Conservation (phyloP, 2,797 vertebrate genomes). For the Astyanax mexicanus region DNA sequence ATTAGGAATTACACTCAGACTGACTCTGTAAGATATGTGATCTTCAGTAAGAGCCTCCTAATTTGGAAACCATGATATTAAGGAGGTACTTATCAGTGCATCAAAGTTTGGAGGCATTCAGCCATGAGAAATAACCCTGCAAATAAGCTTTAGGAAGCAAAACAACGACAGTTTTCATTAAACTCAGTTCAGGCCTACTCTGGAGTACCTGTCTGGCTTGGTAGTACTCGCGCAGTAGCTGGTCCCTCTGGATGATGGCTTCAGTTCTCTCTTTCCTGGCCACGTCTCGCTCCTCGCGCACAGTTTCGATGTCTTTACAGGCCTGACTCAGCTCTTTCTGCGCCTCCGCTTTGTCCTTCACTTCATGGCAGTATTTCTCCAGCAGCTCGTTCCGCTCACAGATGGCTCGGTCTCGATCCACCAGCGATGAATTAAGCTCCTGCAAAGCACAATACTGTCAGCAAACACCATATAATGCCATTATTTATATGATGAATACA, state of each 20-base stretch:
- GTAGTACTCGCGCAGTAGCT: slow-evolving; percentile 88
- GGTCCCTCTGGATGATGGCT: slow-evolving; percentile 91
- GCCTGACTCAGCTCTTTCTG: slow-evolving; percentile 92
- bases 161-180: not conserved
- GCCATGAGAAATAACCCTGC: not conserved
- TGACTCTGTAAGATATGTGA: no score
- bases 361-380: slow-evolving; percentile 93
- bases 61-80: not conserved
- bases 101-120: not conserved
- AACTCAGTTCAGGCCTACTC: not conserved
- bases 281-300: slow-evolving; percentile 90
- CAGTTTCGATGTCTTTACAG: slow-evolving; percentile 90
- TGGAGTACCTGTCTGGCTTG: slow-evolving; percentile 86
- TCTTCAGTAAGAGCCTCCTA: not conserved
- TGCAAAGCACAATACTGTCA: slow-evolving; percentile 63
- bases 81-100: not conserved
- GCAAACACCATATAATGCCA: slow-evolving; percentile 37
- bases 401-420: slow-evolving; percentile 89
- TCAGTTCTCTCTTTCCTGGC: slow-evolving; percentile 87
- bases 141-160: not conserved
- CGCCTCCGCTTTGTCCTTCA: slow-evolving; percentile 91
- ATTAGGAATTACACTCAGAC: not conserved
- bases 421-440: slow-evolving; percentile 88
- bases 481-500: slow-evolving; percentile 9
- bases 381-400: slow-evolving; percentile 92